Conservation (phyloP, 2,113 vertebrate genomes). For the Notarius lentiginosus region DNA sequence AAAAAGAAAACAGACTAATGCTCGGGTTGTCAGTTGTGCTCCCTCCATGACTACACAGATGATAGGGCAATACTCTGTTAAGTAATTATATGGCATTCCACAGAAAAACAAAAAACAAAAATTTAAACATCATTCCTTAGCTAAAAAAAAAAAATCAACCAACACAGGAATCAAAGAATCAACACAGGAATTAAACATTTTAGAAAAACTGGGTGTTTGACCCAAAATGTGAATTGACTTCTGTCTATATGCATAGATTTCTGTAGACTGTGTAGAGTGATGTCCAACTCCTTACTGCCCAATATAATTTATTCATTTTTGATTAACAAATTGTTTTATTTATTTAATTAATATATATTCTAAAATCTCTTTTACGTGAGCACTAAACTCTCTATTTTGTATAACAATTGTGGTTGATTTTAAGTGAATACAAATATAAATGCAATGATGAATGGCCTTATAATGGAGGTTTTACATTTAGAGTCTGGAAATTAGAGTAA, state of each 20-base stretch:
- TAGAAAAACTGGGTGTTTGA: constrained; percentile 17
- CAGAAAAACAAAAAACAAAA: constrained; percentile 31
- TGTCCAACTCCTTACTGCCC: neutral
- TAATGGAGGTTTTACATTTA: neutral
- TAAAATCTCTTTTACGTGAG: neutral
- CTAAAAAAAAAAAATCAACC: neutral
- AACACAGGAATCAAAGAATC: constrained; percentile 1
- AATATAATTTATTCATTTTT: neutral
- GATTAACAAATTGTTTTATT: neutral
- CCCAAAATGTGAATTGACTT: neutral
- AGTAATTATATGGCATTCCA: constrained; percentile 64
- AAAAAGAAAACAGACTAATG: constrained; percentile 71
- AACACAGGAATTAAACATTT: constrained; percentile 32
- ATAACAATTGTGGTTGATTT: neutral
- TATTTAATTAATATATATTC: neutral
- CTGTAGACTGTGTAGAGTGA: neutral
- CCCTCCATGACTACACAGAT: constrained; percentile 74
- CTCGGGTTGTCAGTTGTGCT: constrained; percentile 71
- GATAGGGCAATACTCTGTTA: constrained; percentile 66
- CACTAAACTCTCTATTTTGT: neutral
- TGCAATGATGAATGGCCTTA: neutral
- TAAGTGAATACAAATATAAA: neutral
- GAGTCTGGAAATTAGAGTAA: neutral
- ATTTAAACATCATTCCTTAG: neutral
- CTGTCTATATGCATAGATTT: constrained; percentile 1